phyloP scores from a whole-genome alignment of 2,888 invertebrate species.

The Athrips mouffetella region DNA sequence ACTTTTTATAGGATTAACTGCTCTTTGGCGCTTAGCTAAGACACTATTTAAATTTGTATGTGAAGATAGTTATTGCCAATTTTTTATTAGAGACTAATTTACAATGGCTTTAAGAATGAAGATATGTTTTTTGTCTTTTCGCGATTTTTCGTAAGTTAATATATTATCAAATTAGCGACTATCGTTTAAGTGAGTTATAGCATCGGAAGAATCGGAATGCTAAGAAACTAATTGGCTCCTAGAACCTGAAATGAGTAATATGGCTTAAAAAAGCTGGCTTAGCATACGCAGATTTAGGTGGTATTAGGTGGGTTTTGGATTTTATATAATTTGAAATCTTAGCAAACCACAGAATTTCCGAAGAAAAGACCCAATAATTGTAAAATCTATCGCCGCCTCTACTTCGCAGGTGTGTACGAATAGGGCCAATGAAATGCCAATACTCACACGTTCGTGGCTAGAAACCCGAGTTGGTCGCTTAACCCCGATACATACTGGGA shows the following conservation, averaged over 20 bases:
- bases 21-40: background rate
- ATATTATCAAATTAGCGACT: background rate
- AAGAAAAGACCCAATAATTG: too few relatives aligned
- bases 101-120: constrained; percentile 1
- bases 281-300: too few relatives aligned
- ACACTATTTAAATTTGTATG: background rate
- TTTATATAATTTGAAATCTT: too few relatives aligned
- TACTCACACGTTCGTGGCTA: background rate
- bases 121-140: background rate
- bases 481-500: constrained; percentile 34
- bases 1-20: background rate
- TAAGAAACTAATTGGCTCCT: constrained; percentile 1
- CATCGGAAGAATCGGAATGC: background rate
- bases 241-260: background rate
- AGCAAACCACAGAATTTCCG: too few relatives aligned
- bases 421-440: background rate
- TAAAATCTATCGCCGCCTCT: too few relatives aligned
- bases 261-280: background rate
- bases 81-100: constrained; percentile 1
- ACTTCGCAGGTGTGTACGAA: background rate
- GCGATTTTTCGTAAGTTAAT: background rate
- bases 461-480: constrained; percentile 23
- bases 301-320: too few relatives aligned
- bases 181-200: constrained; percentile 1
- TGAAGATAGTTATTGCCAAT: background rate